These are phyloP conservation scores for Hydractinia echinata DNA, from an alignment of 30 jellyfish, hydroid and myxozoan species.

Conservation along the genomic window DNA sequence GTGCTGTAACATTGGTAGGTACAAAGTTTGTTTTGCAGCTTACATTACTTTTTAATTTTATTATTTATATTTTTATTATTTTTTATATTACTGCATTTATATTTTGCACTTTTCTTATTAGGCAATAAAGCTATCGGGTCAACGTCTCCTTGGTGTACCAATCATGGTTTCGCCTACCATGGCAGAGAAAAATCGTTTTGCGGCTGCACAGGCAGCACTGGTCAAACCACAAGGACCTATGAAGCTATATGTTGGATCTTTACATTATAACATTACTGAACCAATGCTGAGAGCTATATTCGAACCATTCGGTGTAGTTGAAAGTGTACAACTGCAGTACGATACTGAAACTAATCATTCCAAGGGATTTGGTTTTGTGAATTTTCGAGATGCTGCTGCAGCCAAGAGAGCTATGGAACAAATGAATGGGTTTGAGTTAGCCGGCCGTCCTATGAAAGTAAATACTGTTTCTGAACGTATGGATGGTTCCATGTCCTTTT, in stretches of 20 bases:
- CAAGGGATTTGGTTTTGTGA: conserved; percentile 93
- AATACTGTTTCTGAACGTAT: conserved; percentile 88
- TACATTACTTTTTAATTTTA: background rate
- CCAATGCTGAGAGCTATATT: conserved; percentile 95
- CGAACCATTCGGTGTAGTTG: conserved; percentile 97
- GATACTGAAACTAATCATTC: conserved; percentile 93
- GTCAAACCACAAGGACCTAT: conserved; percentile 94
- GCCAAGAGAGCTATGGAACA: conserved; percentile 98
- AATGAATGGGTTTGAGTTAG: conserved; percentile 91
- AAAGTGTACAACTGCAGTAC: conserved; percentile 86
- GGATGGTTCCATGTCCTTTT: conserved; percentile 95
- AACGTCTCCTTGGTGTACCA: conserved; percentile 93
- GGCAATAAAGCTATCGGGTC: conserved; percentile 96
- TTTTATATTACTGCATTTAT: background rate
- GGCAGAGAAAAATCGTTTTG: conserved; percentile 99
- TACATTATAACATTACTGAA: conserved; percentile 94
- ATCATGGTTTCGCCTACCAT: conserved; percentile 99
- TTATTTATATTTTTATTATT: background rate
- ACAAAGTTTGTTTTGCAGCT: background rate
- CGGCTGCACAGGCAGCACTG: conserved; percentile 77
- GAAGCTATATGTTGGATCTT: conserved; percentile 85
- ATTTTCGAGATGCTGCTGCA: conserved; percentile 93
- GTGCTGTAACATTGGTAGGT: conserved; percentile 93
- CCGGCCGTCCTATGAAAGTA: conserved; percentile 98
- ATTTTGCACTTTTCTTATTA: conserved; percentile 8